phyloP scores from a whole-genome alignment of 2,797 vertebrate species.

The Falco naumanni region DNA sequence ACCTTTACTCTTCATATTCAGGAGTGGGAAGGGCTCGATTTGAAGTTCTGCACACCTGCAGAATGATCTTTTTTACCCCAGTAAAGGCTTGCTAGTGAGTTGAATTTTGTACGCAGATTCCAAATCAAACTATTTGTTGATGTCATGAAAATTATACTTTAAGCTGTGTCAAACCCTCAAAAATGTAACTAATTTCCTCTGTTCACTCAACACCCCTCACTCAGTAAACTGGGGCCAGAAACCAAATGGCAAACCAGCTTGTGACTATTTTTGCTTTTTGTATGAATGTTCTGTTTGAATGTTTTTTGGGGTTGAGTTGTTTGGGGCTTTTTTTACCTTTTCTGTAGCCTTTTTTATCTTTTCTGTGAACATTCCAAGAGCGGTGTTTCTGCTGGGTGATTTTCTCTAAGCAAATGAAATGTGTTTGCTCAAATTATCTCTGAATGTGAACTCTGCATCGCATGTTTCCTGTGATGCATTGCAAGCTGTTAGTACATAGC shows the following conservation, averaged over 20 bases:
- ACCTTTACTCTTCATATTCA: background rate
- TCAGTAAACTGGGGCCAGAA: background rate
- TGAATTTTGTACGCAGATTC: background rate
- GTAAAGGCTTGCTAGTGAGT: background rate
- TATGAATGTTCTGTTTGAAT: background rate
- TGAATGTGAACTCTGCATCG: fast-evolving
- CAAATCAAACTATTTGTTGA: conserved; percentile 19
- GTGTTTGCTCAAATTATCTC: background rate
- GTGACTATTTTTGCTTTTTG: background rate
- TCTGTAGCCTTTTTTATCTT: background rate
- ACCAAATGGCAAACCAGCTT: background rate
- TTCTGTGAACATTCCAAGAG: background rate
- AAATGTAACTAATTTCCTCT: conserved; percentile 38
- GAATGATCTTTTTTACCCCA: background rate
- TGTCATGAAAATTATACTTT: conserved; percentile 15
- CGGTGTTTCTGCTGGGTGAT: background rate
- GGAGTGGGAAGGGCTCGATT: background rate
- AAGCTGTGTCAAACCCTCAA: conserved; percentile 36
- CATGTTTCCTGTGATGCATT: background rate
- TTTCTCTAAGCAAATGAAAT: background rate
- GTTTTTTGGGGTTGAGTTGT: background rate
- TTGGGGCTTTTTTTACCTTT: background rate
- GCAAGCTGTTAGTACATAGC: background rate
- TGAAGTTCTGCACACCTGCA: background rate
- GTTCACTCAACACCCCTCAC: background rate